Conservation (phyloP, 2,797 vertebrate genomes). For the Leuciscus waleckii region DNA sequence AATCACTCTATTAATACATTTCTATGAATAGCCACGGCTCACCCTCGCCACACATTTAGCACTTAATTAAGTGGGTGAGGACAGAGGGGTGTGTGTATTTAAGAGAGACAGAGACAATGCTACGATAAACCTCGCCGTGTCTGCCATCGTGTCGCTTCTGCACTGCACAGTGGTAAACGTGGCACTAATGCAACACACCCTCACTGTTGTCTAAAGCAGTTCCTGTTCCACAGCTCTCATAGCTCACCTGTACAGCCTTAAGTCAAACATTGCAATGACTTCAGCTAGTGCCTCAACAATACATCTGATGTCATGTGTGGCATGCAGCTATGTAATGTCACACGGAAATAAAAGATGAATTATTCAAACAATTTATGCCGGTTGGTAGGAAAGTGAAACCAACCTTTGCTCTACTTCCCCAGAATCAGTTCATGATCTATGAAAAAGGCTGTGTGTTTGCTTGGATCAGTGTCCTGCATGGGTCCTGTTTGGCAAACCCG, state of each 20-base stretch:
- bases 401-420: neutral
- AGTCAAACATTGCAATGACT: neutral
- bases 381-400: neutral
- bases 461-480: neutral
- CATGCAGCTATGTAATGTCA: neutral
- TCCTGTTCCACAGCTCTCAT: conserved; percentile 19
- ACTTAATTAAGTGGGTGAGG: conserved; percentile 60
- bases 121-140: conserved; percentile 4
- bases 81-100: conserved; percentile 46
- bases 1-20: conserved; percentile 63
- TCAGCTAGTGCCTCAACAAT: neutral
- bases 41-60: conserved; percentile 53
- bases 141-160: neutral
- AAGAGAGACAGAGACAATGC: conserved; percentile 18
- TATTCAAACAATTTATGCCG: neutral
- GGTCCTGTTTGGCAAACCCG: too few species aligned
- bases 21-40: conserved; percentile 59
- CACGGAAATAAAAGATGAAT: neutral
- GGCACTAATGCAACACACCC: conserved; percentile 10
- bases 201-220: neutral
- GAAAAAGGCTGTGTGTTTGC: conserved; percentile 5
- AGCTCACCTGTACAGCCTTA: conserved; percentile 6
- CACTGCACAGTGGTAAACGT: neutral
- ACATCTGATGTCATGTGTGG: neutral
- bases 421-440: neutral